Evolutionary conservation across 2,113 vertebrate genomes (phyloP).

Genomic region (Willisornis vidua): DNA sequence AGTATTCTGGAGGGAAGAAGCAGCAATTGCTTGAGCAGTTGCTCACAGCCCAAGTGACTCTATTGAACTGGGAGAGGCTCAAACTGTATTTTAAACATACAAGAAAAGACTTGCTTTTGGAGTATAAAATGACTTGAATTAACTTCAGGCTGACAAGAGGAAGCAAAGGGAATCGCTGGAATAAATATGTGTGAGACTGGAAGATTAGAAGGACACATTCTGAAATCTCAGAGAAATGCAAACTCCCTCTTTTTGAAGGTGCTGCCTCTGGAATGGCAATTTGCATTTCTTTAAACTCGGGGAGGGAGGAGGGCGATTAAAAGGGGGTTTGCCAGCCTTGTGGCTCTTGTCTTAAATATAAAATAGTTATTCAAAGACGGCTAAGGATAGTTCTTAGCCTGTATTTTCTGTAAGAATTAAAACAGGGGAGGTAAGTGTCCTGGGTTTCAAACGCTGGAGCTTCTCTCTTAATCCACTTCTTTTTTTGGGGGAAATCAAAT

Average conservation of each 20-base stretch:
- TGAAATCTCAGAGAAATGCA: not conserved
- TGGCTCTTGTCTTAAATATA: not conserved
- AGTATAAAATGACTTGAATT: constrained; percentile 26
- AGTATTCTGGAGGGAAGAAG: constrained; percentile 5
- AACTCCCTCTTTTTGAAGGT: not conserved
- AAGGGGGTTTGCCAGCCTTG: not conserved
- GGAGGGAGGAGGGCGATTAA: not conserved
- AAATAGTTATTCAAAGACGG: not conserved
- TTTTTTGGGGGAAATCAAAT: not conserved
- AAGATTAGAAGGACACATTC: constrained; percentile 10
- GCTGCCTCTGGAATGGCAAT: not conserved
- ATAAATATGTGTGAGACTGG: not conserved
- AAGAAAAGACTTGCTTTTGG: not conserved
- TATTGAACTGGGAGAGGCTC: constrained; percentile 22
- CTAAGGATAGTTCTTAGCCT: not conserved
- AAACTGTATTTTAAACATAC: constrained; percentile 16
- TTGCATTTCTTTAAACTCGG: not conserved
- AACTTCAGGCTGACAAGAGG: constrained; percentile 24
- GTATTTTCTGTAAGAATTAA: not conserved
- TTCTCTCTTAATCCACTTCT: not conserved
- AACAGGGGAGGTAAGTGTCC: fast-evolving
- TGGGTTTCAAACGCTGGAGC: not conserved
- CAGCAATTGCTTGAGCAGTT: not conserved
- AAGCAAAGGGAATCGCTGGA: not conserved
- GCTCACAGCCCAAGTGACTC: constrained; percentile 1